phyloP scores from a whole-genome alignment of 2,797 vertebrate genomes.

The Notolabrus celidotus region DNA sequence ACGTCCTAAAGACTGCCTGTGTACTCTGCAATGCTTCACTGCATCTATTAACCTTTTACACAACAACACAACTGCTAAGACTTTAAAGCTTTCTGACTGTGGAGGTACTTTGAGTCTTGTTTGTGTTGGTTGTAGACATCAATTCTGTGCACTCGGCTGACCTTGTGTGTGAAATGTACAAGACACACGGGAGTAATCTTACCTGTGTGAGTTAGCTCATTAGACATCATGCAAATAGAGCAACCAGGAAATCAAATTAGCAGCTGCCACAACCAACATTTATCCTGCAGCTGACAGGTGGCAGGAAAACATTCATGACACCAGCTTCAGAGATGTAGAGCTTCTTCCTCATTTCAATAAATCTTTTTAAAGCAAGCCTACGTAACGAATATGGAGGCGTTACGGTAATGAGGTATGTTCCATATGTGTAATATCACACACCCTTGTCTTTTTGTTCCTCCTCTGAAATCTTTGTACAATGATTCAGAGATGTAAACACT shows the following conservation, averaged over 20 bases:
- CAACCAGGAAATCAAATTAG: background rate
- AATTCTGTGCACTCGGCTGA: background rate
- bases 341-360: background rate
- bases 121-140: no score
- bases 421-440: no score
- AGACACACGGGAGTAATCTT: background rate
- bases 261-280: background rate
- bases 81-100: background rate
- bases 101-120: background rate
- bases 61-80: background rate
- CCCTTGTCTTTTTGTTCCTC: no score
- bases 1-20: slow-evolving; percentile 18
- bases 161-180: background rate
- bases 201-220: background rate
- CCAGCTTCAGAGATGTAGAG: background rate
- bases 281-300: background rate
- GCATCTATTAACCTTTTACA: slow-evolving; percentile 2
- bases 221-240: background rate
- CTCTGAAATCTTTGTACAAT: no score
- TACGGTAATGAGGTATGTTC: no score
- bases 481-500: no score
- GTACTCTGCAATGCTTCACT: background rate
- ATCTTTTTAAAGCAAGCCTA: no score
- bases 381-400: no score
- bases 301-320: background rate